phyloP scores from a whole-genome alignment of 2,888 invertebrate genomes.

The Herminia tarsipennalis region DNA sequence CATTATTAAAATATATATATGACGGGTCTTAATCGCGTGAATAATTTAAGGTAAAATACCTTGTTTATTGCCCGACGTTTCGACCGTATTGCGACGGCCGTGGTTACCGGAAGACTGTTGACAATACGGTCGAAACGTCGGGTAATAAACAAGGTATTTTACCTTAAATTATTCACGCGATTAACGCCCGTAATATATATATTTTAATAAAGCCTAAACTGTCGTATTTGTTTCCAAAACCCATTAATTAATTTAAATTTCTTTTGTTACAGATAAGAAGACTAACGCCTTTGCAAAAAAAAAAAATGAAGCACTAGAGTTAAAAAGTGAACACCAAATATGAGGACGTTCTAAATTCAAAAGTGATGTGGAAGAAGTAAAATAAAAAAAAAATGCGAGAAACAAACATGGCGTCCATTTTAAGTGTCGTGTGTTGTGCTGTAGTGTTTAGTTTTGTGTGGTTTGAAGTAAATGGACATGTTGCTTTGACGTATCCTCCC shows the following conservation, averaged over 20 bases:
- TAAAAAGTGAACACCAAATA: constrained; percentile 22
- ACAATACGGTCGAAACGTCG: no score
- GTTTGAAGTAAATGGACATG: constrained; percentile 85
- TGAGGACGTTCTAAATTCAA: constrained; percentile 45
- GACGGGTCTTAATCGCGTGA: no score
- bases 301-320: constrained; percentile 19
- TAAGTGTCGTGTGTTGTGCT: constrained; percentile 57
- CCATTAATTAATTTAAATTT: neutral
- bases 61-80: no score
- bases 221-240: no score
- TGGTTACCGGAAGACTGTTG: no score
- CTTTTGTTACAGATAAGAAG: constrained; percentile 36
- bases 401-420: constrained; percentile 58
- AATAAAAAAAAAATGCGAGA: constrained; percentile 26
- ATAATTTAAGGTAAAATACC: no score
- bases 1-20: no score
- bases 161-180: no score
- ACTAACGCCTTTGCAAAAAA: constrained; percentile 6
- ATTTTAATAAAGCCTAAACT: neutral
- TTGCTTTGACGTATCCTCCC: constrained; percentile 95
- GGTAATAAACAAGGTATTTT: no score
- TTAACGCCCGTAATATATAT: no score
- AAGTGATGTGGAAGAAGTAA: constrained; percentile 35
- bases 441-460: constrained; percentile 53
- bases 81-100: no score